Percentiles rank a stretch among this genome's conserved stretches.
phyloP scores from a whole-genome alignment of 1,140 invertebrate genomes.

The Linepithema humile region DNA sequence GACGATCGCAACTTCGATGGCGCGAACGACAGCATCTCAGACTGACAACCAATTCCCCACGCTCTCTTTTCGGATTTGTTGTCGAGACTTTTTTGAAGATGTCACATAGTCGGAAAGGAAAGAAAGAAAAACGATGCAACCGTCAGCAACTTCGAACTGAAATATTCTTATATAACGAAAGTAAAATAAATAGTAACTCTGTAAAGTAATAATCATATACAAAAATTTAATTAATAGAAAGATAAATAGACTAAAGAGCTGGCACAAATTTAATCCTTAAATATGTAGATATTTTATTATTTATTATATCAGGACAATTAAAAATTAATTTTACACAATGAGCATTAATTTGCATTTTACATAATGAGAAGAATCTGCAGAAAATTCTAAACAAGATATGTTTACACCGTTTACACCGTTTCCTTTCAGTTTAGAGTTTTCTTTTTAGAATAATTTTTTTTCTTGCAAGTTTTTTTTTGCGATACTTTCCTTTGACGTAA shows the following conservation, averaged over 20 bases:
- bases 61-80: not conserved
- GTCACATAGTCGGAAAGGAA: not conserved
- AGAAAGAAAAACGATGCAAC: not conserved
- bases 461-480: too few relatives aligned
- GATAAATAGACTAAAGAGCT: not conserved
- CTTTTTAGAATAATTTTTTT: too few relatives aligned
- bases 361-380: too few relatives aligned
- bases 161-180: not conserved
- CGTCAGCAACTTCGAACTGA: not conserved
- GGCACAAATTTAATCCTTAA: not conserved
- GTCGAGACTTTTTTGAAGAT: not conserved
- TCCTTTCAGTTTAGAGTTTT: too few relatives aligned
- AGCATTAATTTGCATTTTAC: too few relatives aligned
- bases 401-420: too few relatives aligned
- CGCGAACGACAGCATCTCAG: not conserved
- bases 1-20: slow-evolving; percentile 42
- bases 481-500: too few relatives aligned
- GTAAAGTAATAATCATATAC: not conserved
- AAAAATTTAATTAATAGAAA: not conserved
- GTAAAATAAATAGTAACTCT: not conserved
- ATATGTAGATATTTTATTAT: too few relatives aligned
- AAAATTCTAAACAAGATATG: too few relatives aligned
- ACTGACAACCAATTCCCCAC: slow-evolving; percentile 6
- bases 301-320: too few relatives aligned
- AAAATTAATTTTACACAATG: too few relatives aligned